Evolutionary conservation across 2,113 vertebrate genomes (phyloP).

Genomic region (Leuciscus idus): DNA sequence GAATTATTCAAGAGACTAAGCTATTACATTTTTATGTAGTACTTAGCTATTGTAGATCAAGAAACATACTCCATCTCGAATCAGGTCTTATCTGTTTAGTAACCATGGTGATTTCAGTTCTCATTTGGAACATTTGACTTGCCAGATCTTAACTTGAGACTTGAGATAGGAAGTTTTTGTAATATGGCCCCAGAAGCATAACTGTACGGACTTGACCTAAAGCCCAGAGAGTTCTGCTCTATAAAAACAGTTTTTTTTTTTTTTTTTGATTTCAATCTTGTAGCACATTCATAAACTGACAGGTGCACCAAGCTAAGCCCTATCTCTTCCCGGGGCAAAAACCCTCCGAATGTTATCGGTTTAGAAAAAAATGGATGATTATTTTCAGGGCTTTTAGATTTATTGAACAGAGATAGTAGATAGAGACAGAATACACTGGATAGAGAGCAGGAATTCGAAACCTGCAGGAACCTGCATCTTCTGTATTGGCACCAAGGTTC

Average conservation of each 20-base stretch:
- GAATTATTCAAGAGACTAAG: neutral
- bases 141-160: neutral
- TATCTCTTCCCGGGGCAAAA: neutral
- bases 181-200: neutral
- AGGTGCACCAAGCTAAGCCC: neutral
- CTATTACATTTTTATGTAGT: neutral
- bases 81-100: neutral
- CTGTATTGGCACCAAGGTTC: neutral
- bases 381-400: constrained; percentile 10
- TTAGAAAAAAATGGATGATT: neutral
- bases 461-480: too few species aligned
- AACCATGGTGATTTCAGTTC: constrained; percentile 14
- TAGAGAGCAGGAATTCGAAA: neutral
- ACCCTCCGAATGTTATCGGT: neutral
- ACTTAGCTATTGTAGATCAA: neutral
- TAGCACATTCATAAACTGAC: neutral
- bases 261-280: neutral
- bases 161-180: neutral
- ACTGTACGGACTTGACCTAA: constrained; percentile 8
- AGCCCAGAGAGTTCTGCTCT: neutral
- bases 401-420: neutral
- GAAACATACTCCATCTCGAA: neutral
- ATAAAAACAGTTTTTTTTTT: neutral
- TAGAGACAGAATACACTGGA: neutral
- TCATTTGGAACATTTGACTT: neutral